Evolutionary conservation across 2,113 vertebrate species (phyloP).

Genomic region (Platysteira castanea): DNA sequence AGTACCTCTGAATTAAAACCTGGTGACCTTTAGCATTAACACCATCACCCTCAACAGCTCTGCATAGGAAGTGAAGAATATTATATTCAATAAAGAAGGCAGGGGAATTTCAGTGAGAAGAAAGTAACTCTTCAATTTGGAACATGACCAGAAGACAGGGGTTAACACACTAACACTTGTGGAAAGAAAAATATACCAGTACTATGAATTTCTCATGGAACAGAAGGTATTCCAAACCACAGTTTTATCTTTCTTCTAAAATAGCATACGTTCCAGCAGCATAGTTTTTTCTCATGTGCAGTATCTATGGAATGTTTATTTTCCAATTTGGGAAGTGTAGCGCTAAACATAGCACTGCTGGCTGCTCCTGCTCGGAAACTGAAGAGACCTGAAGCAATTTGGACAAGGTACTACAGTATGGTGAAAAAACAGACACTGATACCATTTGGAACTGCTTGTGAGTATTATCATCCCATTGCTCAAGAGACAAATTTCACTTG

Average conservation of each 20-base stretch:
- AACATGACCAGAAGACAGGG: background rate
- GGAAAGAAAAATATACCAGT: slow-evolving; percentile 38
- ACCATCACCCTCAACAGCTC: background rate
- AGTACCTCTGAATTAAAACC: background rate
- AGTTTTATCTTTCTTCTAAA: slow-evolving; percentile 43
- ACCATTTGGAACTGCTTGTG: background rate
- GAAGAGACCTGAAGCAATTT: background rate
- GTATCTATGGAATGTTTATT: slow-evolving; percentile 9
- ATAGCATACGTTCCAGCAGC: background rate
- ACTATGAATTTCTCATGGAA: background rate
- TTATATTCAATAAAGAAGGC: background rate
- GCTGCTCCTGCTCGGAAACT: background rate
- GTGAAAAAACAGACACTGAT: background rate
- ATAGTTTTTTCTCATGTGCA: background rate
- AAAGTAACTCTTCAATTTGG: background rate
- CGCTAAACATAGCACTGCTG: background rate
- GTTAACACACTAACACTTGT: background rate
- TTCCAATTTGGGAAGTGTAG: background rate
- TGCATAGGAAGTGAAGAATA: background rate
- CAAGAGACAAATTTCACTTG: background rate
- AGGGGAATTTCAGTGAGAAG: background rate
- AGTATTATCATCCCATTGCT: background rate
- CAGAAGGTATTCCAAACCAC: slow-evolving; percentile 30
- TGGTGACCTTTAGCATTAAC: background rate
- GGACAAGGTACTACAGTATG: background rate